A percentile compares a stretch with the other conserved stretches of the same genome.
Evolutionary conservation across 64 coral and sea anemone species (phyloP).

Genomic region (Dendronephthya gigantea): DNA sequence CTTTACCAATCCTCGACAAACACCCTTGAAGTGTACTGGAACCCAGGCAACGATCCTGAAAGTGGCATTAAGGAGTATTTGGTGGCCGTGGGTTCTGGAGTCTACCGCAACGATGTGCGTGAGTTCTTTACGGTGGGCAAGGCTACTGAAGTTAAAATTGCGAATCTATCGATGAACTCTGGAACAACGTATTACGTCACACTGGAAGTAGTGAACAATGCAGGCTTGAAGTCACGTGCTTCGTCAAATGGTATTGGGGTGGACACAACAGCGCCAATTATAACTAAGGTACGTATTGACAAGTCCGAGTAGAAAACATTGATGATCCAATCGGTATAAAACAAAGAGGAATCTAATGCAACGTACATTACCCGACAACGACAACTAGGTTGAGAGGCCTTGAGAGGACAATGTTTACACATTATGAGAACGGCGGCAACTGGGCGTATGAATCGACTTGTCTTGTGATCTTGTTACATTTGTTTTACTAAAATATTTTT

Average conservation of each 20-base stretch:
- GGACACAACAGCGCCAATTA: constrained; percentile 51
- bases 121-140: constrained; percentile 41
- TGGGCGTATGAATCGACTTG: too few relatives aligned
- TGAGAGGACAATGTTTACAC: too few relatives aligned
- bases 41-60: constrained; percentile 52
- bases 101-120: constrained; percentile 49
- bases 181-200: constrained; percentile 70
- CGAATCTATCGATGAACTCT: constrained; percentile 48
- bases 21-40: constrained; percentile 43
- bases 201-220: constrained; percentile 56
- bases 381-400: too few relatives aligned
- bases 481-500: too few relatives aligned
- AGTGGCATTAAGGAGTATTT: constrained; percentile 49
- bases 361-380: too few relatives aligned
- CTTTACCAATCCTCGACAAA: constrained; percentile 41
- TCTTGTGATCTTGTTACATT: too few relatives aligned
- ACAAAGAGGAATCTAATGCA: too few relatives aligned
- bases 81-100: constrained; percentile 41
- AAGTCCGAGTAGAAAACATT: too few relatives aligned
- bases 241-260: constrained; percentile 67
- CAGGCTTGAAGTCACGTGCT: constrained; percentile 63
- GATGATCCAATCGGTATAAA: too few relatives aligned
- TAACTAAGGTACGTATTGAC: constrained; percentile 49
- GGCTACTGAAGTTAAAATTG: constrained; percentile 26
- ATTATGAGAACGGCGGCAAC: too few relatives aligned